Conservation (phyloP, 2,888 invertebrate species). For the Allacma fusca region DNA sequence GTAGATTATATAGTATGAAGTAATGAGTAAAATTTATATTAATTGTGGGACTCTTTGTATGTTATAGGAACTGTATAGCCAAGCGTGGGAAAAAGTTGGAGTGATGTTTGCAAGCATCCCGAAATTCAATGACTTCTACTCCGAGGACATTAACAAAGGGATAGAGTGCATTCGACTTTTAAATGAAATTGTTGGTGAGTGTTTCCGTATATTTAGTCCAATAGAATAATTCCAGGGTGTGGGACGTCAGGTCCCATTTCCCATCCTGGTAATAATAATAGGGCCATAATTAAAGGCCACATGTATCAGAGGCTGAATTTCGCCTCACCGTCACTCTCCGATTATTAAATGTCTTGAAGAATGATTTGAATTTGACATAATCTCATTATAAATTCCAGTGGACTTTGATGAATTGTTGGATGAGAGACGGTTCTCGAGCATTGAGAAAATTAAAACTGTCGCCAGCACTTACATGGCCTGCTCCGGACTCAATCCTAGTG, state of each 20-base stretch:
- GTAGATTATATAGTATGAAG: background rate
- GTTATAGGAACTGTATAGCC: slow-evolving; percentile 79
- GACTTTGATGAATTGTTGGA: slow-evolving; percentile 90
- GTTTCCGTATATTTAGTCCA: background rate
- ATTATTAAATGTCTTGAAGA: too few species aligned
- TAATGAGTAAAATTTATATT: too few species aligned
- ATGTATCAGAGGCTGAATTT: too few species aligned
- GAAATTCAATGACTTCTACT: slow-evolving; percentile 97
- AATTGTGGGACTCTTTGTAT: slow-evolving; percentile 39
- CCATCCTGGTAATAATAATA: too few species aligned
- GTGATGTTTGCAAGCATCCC: slow-evolving; percentile 98
- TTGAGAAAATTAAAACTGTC: slow-evolving; percentile 96
- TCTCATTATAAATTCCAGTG: slow-evolving; percentile 67
- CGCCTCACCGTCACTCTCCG: too few species aligned
- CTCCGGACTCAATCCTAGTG: slow-evolving; percentile 83
- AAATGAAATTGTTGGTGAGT: slow-evolving; percentile 96
- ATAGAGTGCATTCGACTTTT: slow-evolving; percentile 96
- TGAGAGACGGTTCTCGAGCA: slow-evolving; percentile 82
- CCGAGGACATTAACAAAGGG: slow-evolving; percentile 93
- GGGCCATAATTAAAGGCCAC: too few species aligned
- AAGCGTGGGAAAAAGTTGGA: slow-evolving; percentile 84
- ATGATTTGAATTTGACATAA: background rate
- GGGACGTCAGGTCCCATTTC: too few species aligned
- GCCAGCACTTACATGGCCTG: slow-evolving; percentile 96
- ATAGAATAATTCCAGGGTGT: too few species aligned